phyloP scores from a whole-genome alignment of 2,797 vertebrate genomes.

The Mergus octosetaceus region DNA sequence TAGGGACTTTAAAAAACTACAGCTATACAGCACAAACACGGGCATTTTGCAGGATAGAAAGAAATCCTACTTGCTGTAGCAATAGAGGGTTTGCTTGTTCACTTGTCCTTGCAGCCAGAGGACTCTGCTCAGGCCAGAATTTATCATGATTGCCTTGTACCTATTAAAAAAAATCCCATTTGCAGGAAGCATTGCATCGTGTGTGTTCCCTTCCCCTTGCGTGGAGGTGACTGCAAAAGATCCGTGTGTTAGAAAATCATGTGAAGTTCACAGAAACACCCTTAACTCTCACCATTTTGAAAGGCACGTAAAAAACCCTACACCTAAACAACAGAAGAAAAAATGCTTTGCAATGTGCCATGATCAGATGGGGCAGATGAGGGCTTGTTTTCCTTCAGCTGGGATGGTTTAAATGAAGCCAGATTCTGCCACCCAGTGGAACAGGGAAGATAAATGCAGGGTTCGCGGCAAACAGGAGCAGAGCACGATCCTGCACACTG shows the following conservation, averaged over 20 bases:
- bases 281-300: neutral
- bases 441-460: neutral
- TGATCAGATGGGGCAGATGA: neutral
- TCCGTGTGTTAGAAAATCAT: neutral
- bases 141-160: neutral
- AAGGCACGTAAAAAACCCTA: neutral
- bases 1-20: neutral
- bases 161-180: neutral
- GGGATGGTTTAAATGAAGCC: neutral
- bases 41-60: neutral
- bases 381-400: neutral
- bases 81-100: neutral
- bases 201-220: neutral
- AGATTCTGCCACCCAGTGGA: slow-evolving; percentile 59
- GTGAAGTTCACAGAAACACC: neutral
- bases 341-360: neutral
- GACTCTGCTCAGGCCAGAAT: neutral
- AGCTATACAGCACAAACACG: neutral
- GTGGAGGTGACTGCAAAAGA: neutral
- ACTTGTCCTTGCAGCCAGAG: neutral
- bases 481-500: neutral
- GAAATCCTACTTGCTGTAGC: neutral
- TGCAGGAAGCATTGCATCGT: neutral
- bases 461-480: neutral
- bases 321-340: neutral